Evolutionary conservation across 2,888 invertebrate genomes (phyloP), one percentile per base, ranked within the genome.

Genomic region (Theretra japonica): DNA sequence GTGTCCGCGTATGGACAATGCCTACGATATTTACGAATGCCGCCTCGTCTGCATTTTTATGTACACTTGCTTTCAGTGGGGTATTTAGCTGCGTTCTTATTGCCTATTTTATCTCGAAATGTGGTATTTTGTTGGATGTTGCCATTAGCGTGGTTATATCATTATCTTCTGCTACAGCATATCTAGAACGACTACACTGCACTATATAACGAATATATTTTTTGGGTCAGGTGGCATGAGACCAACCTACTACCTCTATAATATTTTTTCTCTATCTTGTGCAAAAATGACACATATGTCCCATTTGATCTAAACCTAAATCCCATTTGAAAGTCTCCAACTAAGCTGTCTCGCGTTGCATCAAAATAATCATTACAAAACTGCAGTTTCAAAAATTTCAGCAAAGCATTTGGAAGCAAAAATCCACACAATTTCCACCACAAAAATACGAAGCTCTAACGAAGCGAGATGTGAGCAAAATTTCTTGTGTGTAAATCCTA

Each of bases 1-100:
- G 48, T 65, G 65, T 65, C 65, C 48, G 65, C 65, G 65, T 65
- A 65, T 65, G 65, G 65, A 65, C 65, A 65, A 65, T 65, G 65
- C 65, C 65, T 65, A 65, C 65, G 62, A 41, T 65, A 65, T 65
- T 65, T 62, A 62, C 65, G 65, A 65, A 65, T 23, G 65, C 65
- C 65, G 65, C 65, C 17, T 41, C 65, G 41, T 65, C 48, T 65
- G 65, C 65, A 65, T 65, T 41, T 58, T 62, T 65, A 65, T 48
- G 41, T 41, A 53, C 53, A 53, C 53, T 53, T 48, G 23, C 41
- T 23, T 48, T 65, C 65, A 65, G 65, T n/a, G 33, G 15, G 25
- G 23, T 48, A 41, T 62, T 62, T 41, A 65, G 65, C 48, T 65
- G 23, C n/a, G 30, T 19, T 62, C 1, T 65, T 48, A 48, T 65